Percentiles rank a stretch among this genome's conserved stretches.
phyloP scores from a whole-genome alignment of 2,113 vertebrate genomes.

The Serilophus lunatus region DNA sequence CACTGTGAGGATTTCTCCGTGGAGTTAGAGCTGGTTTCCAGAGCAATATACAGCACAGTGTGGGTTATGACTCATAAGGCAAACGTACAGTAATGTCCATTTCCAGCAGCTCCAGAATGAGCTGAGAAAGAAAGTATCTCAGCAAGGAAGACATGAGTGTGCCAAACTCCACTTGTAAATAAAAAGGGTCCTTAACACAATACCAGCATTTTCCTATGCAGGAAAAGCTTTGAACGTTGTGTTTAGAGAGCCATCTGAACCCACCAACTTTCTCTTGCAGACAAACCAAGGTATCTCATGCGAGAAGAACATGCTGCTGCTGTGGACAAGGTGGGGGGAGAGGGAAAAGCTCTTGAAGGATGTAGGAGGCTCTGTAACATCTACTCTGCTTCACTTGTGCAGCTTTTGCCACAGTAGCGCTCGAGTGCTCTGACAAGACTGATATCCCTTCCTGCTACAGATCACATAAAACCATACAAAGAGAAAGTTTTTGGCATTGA shows the following conservation, averaged over 20 bases:
- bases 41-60: fast-evolving
- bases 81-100: not conserved
- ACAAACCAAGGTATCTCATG: not conserved
- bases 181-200: not conserved
- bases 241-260: not conserved
- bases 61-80: not conserved
- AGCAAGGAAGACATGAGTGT: not conserved
- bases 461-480: not conserved
- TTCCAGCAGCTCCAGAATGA: not conserved
- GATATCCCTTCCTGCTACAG: not conserved
- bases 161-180: not conserved
- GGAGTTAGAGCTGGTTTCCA: not conserved
- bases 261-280: not conserved
- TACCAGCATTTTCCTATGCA: fast-evolving
- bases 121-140: not conserved
- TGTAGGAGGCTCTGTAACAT: not conserved
- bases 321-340: not conserved
- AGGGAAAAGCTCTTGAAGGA: not conserved
- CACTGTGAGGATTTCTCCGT: not conserved
- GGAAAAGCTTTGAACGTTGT: not conserved
- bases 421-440: not conserved
- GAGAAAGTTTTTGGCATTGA: not conserved
- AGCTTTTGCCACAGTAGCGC: not conserved
- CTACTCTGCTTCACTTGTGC: fast-evolving
- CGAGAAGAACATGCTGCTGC: not conserved